Evolutionary conservation across 2,888 invertebrate species (phyloP).

Genomic region (Hydroisotoma schaefferi): DNA sequence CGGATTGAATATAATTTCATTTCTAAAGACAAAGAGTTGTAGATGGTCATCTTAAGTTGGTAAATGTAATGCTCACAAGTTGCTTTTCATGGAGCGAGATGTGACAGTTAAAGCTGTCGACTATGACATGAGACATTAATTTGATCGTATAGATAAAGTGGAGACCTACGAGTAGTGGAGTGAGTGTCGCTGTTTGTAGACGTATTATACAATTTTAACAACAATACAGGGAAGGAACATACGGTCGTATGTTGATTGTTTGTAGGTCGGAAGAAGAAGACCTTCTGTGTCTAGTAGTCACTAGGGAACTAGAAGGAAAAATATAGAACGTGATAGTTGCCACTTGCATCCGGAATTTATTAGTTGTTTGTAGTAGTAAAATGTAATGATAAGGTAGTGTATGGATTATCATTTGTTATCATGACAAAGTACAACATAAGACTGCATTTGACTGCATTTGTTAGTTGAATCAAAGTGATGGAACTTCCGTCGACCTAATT

Average conservation of each 20-base stretch:
- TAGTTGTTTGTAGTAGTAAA: too few species aligned
- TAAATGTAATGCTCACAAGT: too few species aligned
- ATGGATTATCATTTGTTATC: too few species aligned
- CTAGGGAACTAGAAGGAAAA: neutral
- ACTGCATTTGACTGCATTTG: neutral
- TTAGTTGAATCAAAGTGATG: neutral
- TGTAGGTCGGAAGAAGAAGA: neutral
- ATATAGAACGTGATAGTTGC: neutral
- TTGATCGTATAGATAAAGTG: constrained; percentile 33
- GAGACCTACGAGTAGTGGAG: neutral
- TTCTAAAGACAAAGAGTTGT: too few species aligned
- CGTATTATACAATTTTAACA: too few species aligned
- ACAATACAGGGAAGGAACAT: too few species aligned
- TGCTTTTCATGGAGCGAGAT: constrained; percentile 16
- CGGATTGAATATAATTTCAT: too few species aligned
- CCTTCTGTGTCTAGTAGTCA: constrained; percentile 1
- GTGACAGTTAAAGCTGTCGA: constrained; percentile 35
- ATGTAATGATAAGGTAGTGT: too few species aligned
- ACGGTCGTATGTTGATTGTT: neutral
- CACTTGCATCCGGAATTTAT: neutral
- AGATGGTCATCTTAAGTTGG: too few species aligned
- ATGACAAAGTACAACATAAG: too few species aligned
- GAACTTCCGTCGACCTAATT: constrained; percentile 3
- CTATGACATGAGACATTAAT: constrained; percentile 33
- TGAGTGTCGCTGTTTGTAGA: too few species aligned